A percentile compares a stretch with the other conserved stretches of the same genome.
phyloP scores from a whole-genome alignment of 2,888 invertebrate species.

The Drosophila villosipedis region DNA sequence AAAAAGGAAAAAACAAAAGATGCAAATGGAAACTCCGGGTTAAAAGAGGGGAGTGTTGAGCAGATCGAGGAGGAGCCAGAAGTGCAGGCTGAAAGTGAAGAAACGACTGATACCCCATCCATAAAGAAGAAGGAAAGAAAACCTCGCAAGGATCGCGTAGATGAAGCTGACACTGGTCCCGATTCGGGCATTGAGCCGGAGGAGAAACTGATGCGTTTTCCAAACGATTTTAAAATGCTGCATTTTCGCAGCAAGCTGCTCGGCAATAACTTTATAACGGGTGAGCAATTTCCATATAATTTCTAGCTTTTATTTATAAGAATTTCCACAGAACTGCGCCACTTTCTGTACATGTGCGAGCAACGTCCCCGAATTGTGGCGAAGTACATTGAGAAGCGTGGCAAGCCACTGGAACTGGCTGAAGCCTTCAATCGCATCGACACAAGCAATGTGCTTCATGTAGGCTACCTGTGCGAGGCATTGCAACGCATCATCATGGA shows the following conservation, averaged over 20 bases:
- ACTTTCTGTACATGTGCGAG: constrained; percentile 87
- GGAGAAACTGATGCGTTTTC: constrained; percentile 67
- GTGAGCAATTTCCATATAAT: constrained; percentile 79
- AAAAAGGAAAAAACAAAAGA: constrained; percentile 55
- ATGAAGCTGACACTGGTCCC: constrained; percentile 61
- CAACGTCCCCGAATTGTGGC: constrained; percentile 86
- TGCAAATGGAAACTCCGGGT: background rate
- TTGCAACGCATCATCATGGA: constrained; percentile 89
- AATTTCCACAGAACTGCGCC: constrained; percentile 86
- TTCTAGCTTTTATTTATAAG: background rate
- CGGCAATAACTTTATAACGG: constrained; percentile 86
- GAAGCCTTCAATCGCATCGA: constrained; percentile 88
- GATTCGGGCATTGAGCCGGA: constrained; percentile 76
- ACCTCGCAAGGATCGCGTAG: constrained; percentile 6
- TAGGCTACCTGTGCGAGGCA: constrained; percentile 88
- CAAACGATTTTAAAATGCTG: constrained; percentile 87
- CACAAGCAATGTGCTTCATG: constrained; percentile 87
- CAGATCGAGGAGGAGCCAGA: background rate
- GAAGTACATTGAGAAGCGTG: constrained; percentile 89
- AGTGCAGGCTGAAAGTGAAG: background rate
- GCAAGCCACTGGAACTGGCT: constrained; percentile 90
- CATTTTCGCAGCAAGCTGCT: constrained; percentile 87
- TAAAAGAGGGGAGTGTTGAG: constrained; percentile 1
- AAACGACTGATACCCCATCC: background rate
- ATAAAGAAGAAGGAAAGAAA: constrained; percentile 16